These are phyloP conservation scores for Oriolus oriolus DNA, from an alignment of 2,113 vertebrate species.

Conservation along the genomic window DNA sequence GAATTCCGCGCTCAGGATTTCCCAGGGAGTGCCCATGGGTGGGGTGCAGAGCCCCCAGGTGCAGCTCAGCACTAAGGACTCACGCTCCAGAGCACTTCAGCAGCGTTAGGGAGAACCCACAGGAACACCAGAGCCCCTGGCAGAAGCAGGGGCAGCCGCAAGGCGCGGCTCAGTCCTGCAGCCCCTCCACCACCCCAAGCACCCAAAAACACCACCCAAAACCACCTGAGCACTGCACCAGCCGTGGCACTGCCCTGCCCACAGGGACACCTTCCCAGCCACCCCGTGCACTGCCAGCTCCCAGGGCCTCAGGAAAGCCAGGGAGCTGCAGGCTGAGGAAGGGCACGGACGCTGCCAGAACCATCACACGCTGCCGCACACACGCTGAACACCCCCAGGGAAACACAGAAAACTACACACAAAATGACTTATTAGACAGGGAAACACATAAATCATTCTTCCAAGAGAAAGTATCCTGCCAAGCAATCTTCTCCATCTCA, in stretches of 20 bases:
- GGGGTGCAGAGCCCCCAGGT: not conserved
- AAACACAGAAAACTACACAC: not conserved
- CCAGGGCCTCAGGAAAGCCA: not conserved
- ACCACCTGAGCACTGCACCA: rapidly evolving
- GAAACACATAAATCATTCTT: not conserved
- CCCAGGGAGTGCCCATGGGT: not conserved
- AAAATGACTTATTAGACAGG: not conserved
- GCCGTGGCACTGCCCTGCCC: not conserved
- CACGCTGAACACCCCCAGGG: not conserved
- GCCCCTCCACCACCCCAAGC: no score
- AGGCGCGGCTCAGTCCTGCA: not conserved
- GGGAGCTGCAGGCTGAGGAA: not conserved
- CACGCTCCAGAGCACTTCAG: rapidly evolving
- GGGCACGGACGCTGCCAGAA: not conserved
- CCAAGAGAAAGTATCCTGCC: not conserved
- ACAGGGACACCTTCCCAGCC: not conserved
- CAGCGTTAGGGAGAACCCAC: rapidly evolving
- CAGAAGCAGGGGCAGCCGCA: not conserved
- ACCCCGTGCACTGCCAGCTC: not conserved
- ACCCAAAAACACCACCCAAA: not conserved
- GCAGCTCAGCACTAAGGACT: not conserved
- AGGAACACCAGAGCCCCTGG: not conserved
- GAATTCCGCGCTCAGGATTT: not conserved
- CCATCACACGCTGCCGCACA: not conserved
- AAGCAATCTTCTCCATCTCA: not conserved